Evolutionary conservation across 2,113 vertebrate species (phyloP), one percentile per base, ranked within the genome.

Genomic region (Eolophus roseicapilla): DNA sequence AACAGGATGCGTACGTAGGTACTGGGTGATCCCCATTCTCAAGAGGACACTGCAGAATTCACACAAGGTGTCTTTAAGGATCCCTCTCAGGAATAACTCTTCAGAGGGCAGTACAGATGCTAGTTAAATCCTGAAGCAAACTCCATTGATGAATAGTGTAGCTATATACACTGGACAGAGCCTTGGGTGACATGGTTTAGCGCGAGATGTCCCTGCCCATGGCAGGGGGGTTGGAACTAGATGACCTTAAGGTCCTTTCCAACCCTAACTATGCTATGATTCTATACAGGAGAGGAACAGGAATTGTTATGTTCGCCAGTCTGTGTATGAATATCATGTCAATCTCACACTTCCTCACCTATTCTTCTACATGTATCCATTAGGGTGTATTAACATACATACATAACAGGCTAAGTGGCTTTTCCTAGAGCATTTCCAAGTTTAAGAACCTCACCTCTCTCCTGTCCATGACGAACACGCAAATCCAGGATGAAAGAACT

Each of bases 1-100:
- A 33, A 17, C 28, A 33, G 35, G 39, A 37, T 10, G 2, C 1
- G 14, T 20, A 63, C 0, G 0, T 5, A 37, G 27, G 18, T 19
- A 67, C 6, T 1, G 62, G 14, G 49, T 2, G 27, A 83, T 18
- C 53, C 55, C 17, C 1, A 0, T 31, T 43, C 69, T 70, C 3
- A 1, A 20, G 20, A 59, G n/a, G 11, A 63, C 33, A 23, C 62
- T 63, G 55, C 0, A 37, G 16, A 53, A 70, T 37, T 43, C 24
- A 57, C 67, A 55, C 28, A 17, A 6, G 3, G 3, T 3, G 3
- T 31, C 65, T 52, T 77, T n/a, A 43, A 73, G 23, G 28, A 67
- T 28, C 25, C 21, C 6, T 21, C 49, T 74, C 25, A 28, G 28
- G 88, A 70, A 59, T 13, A 77, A 63, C 0, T 1, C 23, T 37